Evolutionary conservation across 1,140 invertebrate genomes (phyloP).

Genomic region (Macrobrachium nipponense): DNA sequence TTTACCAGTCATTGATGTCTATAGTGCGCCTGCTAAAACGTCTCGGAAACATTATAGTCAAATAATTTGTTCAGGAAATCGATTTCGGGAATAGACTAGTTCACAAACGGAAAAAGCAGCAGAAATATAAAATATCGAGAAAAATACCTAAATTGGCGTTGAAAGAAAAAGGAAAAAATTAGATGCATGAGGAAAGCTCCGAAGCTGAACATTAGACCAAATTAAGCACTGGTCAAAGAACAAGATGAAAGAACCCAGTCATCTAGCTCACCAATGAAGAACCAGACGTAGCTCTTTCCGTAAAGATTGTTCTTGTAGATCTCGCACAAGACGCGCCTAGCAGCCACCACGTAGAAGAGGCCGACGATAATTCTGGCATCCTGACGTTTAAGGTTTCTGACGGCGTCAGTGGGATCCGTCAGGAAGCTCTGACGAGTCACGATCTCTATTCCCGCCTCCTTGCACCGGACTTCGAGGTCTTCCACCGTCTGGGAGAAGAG

Average conservation of each 20-base stretch:
- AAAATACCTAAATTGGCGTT: too few species aligned
- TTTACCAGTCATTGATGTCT: too few species aligned
- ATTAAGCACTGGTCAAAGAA: too few species aligned
- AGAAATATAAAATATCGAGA: too few species aligned
- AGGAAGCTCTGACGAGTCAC: conserved; percentile 96
- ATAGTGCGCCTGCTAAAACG: too few species aligned
- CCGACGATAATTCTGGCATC: conserved; percentile 86
- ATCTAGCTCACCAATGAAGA: conserved; percentile 90
- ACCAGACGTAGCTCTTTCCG: conserved; percentile 98
- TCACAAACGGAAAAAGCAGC: too few species aligned
- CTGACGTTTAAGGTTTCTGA: conserved; percentile 83
- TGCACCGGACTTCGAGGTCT: conserved; percentile 94
- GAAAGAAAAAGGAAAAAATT: too few species aligned
- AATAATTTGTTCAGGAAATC: too few species aligned
- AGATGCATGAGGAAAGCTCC: too few species aligned
- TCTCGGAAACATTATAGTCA: too few species aligned
- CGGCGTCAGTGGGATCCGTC: conserved; percentile 95
- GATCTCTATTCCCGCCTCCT: conserved; percentile 92
- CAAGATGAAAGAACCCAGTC: neutral
- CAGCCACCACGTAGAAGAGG: conserved; percentile 97
- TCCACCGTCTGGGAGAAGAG: conserved; percentile 86
- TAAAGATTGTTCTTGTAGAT: conserved; percentile 95
- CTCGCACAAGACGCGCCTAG: conserved; percentile 95
- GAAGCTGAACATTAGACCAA: too few species aligned
- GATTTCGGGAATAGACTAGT: too few species aligned